Conservation (phyloP, 2,888 invertebrate genomes). For the Drosophila testacea region DNA sequence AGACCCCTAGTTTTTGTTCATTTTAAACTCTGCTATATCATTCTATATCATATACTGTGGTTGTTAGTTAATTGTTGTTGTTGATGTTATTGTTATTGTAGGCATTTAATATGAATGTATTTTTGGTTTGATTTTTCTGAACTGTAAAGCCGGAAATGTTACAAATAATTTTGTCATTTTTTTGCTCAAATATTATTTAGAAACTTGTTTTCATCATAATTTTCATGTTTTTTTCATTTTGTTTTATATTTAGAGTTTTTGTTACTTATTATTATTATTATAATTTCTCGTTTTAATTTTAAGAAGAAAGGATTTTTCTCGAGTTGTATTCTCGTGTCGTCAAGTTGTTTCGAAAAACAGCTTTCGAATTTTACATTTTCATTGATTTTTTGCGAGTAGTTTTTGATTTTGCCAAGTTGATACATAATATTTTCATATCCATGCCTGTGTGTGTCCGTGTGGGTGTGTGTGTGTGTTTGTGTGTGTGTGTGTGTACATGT, state of each 20-base stretch:
- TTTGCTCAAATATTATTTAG: slow-evolving; percentile 50
- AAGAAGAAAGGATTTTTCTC: slow-evolving; percentile 75
- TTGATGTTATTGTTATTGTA: slow-evolving; percentile 58
- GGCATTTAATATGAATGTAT: slow-evolving; percentile 72
- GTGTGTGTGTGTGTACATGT: slow-evolving; percentile 31
- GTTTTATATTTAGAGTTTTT: slow-evolving; percentile 31
- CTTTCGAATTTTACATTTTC: slow-evolving; percentile 40
- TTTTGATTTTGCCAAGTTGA: slow-evolving; percentile 58
- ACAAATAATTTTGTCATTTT: slow-evolving; percentile 33
- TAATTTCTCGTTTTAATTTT: slow-evolving; percentile 51
- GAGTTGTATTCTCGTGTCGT: slow-evolving; percentile 34
- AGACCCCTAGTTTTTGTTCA: background rate
- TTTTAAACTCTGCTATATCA: slow-evolving; percentile 6
- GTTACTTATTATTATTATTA: slow-evolving; percentile 39
- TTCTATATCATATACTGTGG: slow-evolving; percentile 23
- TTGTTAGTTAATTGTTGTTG: slow-evolving; percentile 52
- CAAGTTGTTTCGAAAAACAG: slow-evolving; percentile 51
- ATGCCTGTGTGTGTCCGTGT: slow-evolving; percentile 59
- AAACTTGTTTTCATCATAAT: slow-evolving; percentile 39
- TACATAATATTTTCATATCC: slow-evolving; percentile 48
- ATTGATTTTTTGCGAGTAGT: slow-evolving; percentile 9
- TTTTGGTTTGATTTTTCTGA: slow-evolving; percentile 51
- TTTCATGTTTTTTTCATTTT: slow-evolving; percentile 4
- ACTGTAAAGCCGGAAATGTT: slow-evolving; percentile 64
- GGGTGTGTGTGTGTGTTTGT: slow-evolving; percentile 36